Base-by-base conservation (phyloP, 2,113 vertebrate species). In the Nestor notabilis region DNA sequence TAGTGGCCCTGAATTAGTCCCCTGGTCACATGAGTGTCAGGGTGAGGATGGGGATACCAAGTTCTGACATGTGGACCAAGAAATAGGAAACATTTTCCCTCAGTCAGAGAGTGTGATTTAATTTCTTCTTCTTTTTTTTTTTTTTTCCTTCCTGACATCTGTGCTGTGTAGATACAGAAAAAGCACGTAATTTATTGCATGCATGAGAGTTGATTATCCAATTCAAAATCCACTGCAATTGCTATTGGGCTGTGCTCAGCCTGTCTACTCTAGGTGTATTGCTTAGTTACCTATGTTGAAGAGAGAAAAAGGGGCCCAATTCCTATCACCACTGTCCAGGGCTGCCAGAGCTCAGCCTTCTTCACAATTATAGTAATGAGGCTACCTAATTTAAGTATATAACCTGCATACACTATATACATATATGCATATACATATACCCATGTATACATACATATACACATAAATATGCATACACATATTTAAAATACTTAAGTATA, bases 151-250 rank as follows among this genome's bases (percentile, higher is more conserved):
- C 21, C 41, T 83, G 58, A 87, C 69, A 66, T 76, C 27, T 89
- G 78, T 83, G n/a, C 41, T 85, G 41, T 72, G 58, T 83, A 91
- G 87, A 90, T 91, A 94, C 49, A 90, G 1, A 23, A 80, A 90
- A 95, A 89, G 8, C 78, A 93, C 56, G 44, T 72, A 87, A 90
- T 87, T 83, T 72, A 46, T 72, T 91, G 87, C 75, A 85, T 68
- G 74, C 74, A 58, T 80, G 63, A 80, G 37, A 77, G 83, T 18
- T 91, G 84, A 82, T 94, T 77, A 95, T 91, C 49, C 15, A 1
- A 5, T 60, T 87, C 70, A 68, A 89, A 96, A 89, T 76, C 66
- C 70, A 53, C 88, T 77, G 56, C 66, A 93, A 70, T 37, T 84
- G 50, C 69, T 83, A 5, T 72, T 0, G 0, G 85, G 39, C 65